Evolutionary conservation across 23 tunicate genomes (phyloP), one percentile per base, ranked within the genome.

Genomic region (Halocynthia aurantium): DNA sequence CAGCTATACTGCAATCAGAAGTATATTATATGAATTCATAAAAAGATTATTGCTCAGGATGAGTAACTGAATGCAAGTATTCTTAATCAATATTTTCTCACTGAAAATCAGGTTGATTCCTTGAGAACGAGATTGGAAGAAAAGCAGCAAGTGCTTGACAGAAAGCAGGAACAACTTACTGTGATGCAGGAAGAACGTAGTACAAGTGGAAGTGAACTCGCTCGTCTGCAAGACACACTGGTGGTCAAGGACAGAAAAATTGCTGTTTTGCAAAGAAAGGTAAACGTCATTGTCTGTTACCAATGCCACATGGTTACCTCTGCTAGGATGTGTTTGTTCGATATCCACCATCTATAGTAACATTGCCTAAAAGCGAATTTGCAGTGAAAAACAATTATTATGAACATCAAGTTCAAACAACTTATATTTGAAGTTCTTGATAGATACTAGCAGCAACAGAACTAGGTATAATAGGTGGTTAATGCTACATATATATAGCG

Each of bases 211-310:
- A 61, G 88, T 17, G 91, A 92, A 71, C 64, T 92, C 31, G 21
- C 76, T 17, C 98, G 86, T 82, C 86, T 92, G 7, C 85, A 83
- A 52, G 98, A 86, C 74, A 92, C 98, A 54, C 73, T 86, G 69
- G 98, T 86, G 13, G 98, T 92, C 49, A 92, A 92, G 55, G 90
- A 92, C 73, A 65, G 98, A 22, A 92, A 92, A 72, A 82, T 92
- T 13, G 54, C 80, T 8, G 91, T 92, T 31, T 79, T 92, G 22
- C 81, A 82, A 50, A 92, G 82, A 82, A 92, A 92, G 87, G 97
- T 91, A 53, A 50, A 19, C 21, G 53, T 55, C 7, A 69, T 77
- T 31, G 44, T 31, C 44, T 31, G 44, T 31, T 31, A 31, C 1
- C 44, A 31, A 31, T 4, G 44, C 44, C 44, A 31, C n/a, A n/a